phyloP scores from a whole-genome alignment of 2,888 invertebrate species.

The Tinea pellionella region DNA sequence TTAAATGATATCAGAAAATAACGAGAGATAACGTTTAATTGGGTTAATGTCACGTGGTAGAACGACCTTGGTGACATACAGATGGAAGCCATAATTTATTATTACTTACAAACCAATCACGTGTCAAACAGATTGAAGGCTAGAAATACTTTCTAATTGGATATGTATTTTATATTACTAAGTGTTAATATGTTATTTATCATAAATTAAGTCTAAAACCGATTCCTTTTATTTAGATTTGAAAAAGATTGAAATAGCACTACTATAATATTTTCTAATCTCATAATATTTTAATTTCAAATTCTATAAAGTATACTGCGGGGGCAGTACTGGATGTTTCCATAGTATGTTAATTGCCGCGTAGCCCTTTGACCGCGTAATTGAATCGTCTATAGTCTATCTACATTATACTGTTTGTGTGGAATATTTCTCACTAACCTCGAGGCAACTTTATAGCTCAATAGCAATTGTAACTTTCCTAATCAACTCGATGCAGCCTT shows the following conservation, averaged over 20 bases:
- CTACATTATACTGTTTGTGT: too few species aligned
- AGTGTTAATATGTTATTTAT: too few species aligned
- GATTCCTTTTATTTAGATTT: too few species aligned
- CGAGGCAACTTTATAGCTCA: neutral
- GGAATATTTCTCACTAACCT: neutral
- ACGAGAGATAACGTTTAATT: neutral
- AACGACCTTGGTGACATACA: neutral
- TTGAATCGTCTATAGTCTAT: neutral
- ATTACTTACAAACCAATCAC: slow-evolving; percentile 1
- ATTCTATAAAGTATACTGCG: too few species aligned
- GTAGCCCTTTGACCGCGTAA: neutral
- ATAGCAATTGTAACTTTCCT: neutral
- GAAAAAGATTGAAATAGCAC: too few species aligned
- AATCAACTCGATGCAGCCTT: neutral
- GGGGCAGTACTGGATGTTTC: too few species aligned
- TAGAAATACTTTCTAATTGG: too few species aligned
- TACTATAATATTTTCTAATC: too few species aligned
- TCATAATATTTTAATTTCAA: too few species aligned
- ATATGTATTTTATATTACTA: too few species aligned
- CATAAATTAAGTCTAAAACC: too few species aligned
- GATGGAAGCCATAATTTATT: neutral
- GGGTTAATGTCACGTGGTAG: neutral
- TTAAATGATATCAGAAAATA: neutral
- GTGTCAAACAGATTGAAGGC: neutral
- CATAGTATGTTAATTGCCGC: neutral